Evolutionary conservation across 2,888 invertebrate genomes (phyloP), one percentile per base, ranked within the genome.

Genomic region (Heliconius sara): DNA sequence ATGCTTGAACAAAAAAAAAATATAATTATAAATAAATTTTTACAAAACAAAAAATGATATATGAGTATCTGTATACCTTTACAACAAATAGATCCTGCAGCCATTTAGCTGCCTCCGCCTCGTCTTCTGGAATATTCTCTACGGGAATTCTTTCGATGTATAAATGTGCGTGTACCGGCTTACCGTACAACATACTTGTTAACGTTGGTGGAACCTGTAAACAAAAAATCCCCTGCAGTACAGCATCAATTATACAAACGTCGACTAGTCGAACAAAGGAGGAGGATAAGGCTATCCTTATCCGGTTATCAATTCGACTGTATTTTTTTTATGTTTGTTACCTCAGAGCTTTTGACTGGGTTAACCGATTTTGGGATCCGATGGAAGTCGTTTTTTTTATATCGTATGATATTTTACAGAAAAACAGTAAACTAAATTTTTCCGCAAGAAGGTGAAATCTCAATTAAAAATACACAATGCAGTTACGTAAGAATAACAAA

Each of bases 141-240:
- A 99, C 94, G 1, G 98, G 97, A 89, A 98, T 97, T 87, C 99
- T 96, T 83, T 97, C 96, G 85, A 98, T 96, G 87, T 97, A 97
- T 93, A 98, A 93, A 88, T 98, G 97, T 0, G 97, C 98, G 82
- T 96, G 96, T 0, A 98, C 96, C 57, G 95, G 93, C 87, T 96
- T 96, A 0, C 98, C 98, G 83, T 96, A 96, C 52, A 98, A 90
- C 85, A 98, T 93, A 87, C 97, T 97, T 65, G 96, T 97, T 86
- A 98, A 96, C 1, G 98, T 98, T n/a, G 98, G 97, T 74, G 97
- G 96, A 25, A 94, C 95, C 95, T 96, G 86, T 34, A 87, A 89
- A 39, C 84, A 19, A 79, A 34, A 39, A 34, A 1, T 25, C 22
- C 16, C 27, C 7, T 27, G 3, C 10, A 63, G 6, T 52, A 19